Conservation (phyloP, 1,140 invertebrate species). For the Sarcophaga peregrina region DNA sequence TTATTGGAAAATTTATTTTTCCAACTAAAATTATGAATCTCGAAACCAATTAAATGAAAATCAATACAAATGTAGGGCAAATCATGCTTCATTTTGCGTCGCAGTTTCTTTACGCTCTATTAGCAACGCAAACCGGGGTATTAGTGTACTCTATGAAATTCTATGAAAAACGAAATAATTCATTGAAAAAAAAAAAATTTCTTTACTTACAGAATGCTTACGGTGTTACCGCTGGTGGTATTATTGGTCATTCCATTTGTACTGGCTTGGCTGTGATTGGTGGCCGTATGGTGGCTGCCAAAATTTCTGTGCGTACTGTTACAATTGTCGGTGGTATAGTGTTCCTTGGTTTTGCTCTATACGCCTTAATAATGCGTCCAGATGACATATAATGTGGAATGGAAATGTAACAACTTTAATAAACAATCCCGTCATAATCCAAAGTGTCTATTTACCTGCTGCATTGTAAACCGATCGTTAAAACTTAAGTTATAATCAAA, state of each 20-base stretch:
- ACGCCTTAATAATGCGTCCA: conserved; percentile 60
- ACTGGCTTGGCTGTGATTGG: conserved; percentile 96
- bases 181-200: neutral
- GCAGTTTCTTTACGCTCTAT: neutral
- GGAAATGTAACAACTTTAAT: neutral
- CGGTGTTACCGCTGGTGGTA: conserved; percentile 93
- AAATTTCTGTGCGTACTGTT: conserved; percentile 82
- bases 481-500: neutral
- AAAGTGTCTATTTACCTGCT: conserved; percentile 33
- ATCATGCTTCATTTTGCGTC: neutral
- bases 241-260: conserved; percentile 93
- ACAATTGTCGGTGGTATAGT: conserved; percentile 67
- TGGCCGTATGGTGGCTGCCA: conserved; percentile 94
- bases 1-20: too few species aligned
- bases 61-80: too few species aligned
- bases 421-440: conserved; percentile 3
- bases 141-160: neutral
- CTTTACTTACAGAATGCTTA: conserved; percentile 78
- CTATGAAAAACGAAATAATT: neutral
- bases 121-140: too few species aligned
- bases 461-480: neutral
- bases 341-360: conserved; percentile 64
- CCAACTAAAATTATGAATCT: too few species aligned
- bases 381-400: conserved; percentile 54
- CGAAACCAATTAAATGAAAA: too few species aligned